These are phyloP conservation scores for Drosophila parabipectinata DNA, from an alignment of 1,140 invertebrate species.

Conservation along the genomic window DNA sequence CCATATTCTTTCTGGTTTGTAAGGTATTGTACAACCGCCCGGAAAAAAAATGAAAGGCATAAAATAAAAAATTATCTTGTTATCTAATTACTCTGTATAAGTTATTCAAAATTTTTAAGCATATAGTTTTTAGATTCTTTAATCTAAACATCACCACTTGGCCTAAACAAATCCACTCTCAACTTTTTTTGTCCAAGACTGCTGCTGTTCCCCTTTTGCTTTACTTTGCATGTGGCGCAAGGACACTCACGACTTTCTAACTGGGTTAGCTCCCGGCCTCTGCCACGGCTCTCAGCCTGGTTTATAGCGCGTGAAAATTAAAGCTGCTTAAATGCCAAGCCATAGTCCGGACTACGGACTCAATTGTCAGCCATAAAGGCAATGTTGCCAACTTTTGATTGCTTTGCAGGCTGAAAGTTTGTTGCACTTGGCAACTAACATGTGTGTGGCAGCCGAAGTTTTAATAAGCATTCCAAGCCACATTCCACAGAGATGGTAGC, in stretches of 20 bases:
- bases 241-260: conserved; percentile 51
- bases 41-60: too few relatives aligned
- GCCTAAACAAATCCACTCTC: conserved; percentile 28
- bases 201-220: conserved; percentile 31
- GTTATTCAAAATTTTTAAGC: neutral
- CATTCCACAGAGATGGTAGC: neutral
- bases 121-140: neutral
- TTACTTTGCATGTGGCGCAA: conserved; percentile 62
- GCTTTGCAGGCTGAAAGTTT: conserved; percentile 31
- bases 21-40: too few relatives aligned
- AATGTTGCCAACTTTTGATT: conserved; percentile 49
- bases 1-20: too few relatives aligned
- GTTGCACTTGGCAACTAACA: conserved; percentile 20
- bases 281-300: neutral
- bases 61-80: too few relatives aligned
- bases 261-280: conserved; percentile 44
- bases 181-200: conserved; percentile 33
- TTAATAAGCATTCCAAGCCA: conserved; percentile 52
- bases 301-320: conserved; percentile 21
- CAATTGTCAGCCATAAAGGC: conserved; percentile 41
- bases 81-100: too few relatives aligned
- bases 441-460: conserved; percentile 33
- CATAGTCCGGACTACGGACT: conserved; percentile 9
- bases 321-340: conserved; percentile 28
- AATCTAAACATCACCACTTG: neutral